Conservation (phyloP, 2,113 vertebrate species). For the Ceyx margarethae region DNA sequence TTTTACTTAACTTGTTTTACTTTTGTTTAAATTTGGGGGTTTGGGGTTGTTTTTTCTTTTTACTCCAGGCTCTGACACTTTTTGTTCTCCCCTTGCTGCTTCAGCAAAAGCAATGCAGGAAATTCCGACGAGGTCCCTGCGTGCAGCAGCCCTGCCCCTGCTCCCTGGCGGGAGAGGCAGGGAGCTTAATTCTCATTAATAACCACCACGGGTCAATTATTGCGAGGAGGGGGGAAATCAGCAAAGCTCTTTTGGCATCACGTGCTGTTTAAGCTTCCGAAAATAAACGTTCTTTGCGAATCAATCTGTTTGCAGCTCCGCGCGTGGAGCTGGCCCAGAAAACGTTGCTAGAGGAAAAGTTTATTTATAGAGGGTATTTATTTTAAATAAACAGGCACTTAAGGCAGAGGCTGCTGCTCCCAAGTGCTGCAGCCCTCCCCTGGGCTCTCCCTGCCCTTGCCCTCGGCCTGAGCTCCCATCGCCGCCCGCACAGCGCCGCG, state of each 20-base stretch:
- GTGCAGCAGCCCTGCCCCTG: conserved; percentile 1
- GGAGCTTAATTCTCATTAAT: conserved; percentile 53
- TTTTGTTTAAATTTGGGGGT: not conserved
- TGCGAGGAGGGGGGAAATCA: not conserved
- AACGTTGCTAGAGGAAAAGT: not conserved
- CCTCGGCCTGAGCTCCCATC: not conserved
- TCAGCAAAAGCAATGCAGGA: conserved; percentile 53
- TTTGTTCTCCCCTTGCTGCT: not conserved
- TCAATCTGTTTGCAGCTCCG: not conserved
- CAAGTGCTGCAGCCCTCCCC: not conserved
- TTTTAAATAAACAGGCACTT: conserved; percentile 45
- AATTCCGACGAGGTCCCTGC: conserved; percentile 29
- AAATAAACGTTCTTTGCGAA: conserved; percentile 25
- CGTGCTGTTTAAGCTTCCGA: conserved; percentile 9
- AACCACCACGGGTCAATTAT: conserved; percentile 23
- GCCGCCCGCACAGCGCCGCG: not conserved
- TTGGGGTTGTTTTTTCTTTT: not conserved
- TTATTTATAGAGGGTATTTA: conserved; percentile 7
- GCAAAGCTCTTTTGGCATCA: conserved; percentile 2
- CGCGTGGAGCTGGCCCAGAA: not conserved
- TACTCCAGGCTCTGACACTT: not conserved
- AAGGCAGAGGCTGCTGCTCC: not conserved
- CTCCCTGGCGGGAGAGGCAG: not conserved
- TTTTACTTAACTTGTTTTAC: not conserved
- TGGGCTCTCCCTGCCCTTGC: not conserved